Evolutionary conservation across 2,113 vertebrate genomes (phyloP), one percentile per base, ranked within the genome.

Genomic region (Pteronura brasiliensis): DNA sequence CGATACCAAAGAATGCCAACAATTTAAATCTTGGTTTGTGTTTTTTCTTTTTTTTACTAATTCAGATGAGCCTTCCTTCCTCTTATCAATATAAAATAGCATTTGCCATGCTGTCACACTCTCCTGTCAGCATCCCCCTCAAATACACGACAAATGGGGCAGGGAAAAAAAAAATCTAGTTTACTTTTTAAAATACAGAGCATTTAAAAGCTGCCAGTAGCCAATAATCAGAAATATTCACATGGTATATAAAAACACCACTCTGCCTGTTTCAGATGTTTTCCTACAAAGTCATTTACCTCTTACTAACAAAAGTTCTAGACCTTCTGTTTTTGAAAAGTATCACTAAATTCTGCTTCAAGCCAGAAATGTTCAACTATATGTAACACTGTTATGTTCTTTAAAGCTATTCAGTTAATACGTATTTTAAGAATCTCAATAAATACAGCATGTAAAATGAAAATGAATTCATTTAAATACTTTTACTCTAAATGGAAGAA

Each of bases 21-120:
- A 49, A 95, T 88, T 83, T 84, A 77, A 95, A 85, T 55, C 31
- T 84, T 59, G 59, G 11, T 65, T 94, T 74, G 14, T 15, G n/a
- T n/a, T 17, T 61, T 52, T 93, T 93, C 20, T 49, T 10, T 34
- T 52, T 69, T 90, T 74, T 20, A 72, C 34, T 49, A 96, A 98
- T 97, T 97, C 98, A 97, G 95, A 98, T 96, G 15, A 87, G 97
- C 98, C 98, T 98, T 98, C 95, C 80, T 97, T 93, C 74, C 47
- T 94, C 34, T 31, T 97, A 36, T 80, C 71, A 55, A 72, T 13
- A 79, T 34, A 86, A 87, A 94, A 67, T 17, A 39, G 29, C 47
- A 81, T 92, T 63, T 1, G 13, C 42, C 71, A 84, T 20, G 74
- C 39, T 44, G 7, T 76, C 87, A 72, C 15, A 59, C 25, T 86